Base-by-base conservation (phyloP, 2,797 vertebrate genomes). In the Macropodus opercularis region DNA sequence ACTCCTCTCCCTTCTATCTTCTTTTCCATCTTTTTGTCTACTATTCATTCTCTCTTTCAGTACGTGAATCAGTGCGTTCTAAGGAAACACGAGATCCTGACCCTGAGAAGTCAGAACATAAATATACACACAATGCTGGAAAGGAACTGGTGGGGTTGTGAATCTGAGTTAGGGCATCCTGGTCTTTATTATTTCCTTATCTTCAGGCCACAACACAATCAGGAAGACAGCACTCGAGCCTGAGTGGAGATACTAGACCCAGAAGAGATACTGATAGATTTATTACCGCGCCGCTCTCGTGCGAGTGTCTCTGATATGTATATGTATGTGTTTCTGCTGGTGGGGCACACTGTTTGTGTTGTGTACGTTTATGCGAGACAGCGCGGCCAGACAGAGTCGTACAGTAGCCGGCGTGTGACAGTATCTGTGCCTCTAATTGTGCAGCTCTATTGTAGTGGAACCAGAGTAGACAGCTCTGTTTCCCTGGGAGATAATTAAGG, bases 381-480 rank as follows among this genome's bases (percentile, higher is more conserved):
- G 73, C 70, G 63, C 49, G 39, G 53, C 47, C 47, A 70, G 69
- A 52, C 54, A 65, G 72, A 83, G 79, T 69, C 48, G 48, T 63
- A 65, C 40, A 44, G 79, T 36, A 62, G 61, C 19, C n/a, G 63
- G 61, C 63, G 36, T 39, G 79, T 85, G 87, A 85, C 83, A 77
- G 70, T 75, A 72, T 84, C 76, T 70, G 40, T 53, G 78, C 68
- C 77, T 82, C 84, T 90, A 90, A 90, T 91, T 89, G 87, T 85
- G 83, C 77, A 68, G 81, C 84, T 87, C 85, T 89, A 88, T 90
- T 89, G 87, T 90, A 90, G 80, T 90, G 89, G 85, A 91, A 90
- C 88, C 82, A 85, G 58, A 77, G 80, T 75, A 88, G 89, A 91
- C 87, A 90, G 87, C 83, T 88, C 81, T 88, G 87, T 90, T 91